Conservation (phyloP, 2,113 vertebrate species). For the Trogon surrucura region DNA sequence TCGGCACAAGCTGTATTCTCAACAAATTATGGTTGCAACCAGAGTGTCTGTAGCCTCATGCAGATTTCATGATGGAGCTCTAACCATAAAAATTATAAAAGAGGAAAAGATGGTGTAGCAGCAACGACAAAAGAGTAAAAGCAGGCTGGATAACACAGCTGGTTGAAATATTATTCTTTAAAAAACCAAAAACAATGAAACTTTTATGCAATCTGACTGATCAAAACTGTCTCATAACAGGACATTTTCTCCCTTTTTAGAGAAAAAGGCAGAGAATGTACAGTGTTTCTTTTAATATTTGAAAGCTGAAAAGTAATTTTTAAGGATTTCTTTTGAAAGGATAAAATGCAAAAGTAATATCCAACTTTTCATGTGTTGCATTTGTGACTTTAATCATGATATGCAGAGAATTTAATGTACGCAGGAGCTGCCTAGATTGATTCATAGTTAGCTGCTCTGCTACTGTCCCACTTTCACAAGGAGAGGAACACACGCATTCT, state of each 20-base stretch:
- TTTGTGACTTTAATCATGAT: neutral
- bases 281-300: neutral
- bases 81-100: neutral
- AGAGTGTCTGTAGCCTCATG: neutral
- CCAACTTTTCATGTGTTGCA: neutral
- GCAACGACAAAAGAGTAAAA: neutral
- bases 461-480: neutral
- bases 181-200: neutral
- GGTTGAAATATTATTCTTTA: neutral
- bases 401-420: accelerated
- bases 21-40: neutral
- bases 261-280: neutral
- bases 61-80: neutral
- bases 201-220: neutral
- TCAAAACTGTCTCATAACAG: neutral
- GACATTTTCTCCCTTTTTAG: neutral
- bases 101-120: neutral
- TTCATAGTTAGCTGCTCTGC: neutral
- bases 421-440: neutral
- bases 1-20: neutral
- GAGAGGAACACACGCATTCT: neutral
- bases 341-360: neutral
- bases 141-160: neutral
- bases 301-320: neutral
- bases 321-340: neutral